phyloP scores from a whole-genome alignment of 2,113 vertebrate species.

The Coptodon rendalli region DNA sequence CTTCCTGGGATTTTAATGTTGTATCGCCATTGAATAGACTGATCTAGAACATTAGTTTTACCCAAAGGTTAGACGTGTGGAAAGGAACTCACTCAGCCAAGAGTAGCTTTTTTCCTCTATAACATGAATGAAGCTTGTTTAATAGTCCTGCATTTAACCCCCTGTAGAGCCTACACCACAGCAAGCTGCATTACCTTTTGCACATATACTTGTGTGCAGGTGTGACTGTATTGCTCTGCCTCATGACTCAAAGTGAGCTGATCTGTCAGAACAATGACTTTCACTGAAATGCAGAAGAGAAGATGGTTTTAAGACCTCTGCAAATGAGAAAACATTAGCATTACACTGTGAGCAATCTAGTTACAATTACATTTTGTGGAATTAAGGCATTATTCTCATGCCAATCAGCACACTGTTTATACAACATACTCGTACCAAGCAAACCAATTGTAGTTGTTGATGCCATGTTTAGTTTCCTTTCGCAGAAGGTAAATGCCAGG shows the following conservation, averaged over 20 bases:
- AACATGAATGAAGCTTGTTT: neutral
- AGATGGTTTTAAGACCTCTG: neutral
- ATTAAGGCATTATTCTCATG: neutral
- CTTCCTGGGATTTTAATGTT: neutral
- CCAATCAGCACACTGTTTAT: neutral
- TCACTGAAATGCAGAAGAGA: neutral
- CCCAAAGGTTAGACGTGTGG: neutral
- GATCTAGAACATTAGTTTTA: neutral
- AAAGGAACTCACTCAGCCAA: neutral
- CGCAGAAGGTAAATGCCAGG: neutral
- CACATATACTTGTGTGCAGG: neutral
- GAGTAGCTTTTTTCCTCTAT: neutral
- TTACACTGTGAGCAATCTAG: neutral
- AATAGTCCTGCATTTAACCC: neutral
- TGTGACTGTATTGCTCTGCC: neutral
- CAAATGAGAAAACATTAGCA: neutral
- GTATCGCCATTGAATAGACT: neutral
- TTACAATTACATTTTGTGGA: neutral
- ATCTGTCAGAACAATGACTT: neutral
- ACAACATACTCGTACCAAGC: neutral
- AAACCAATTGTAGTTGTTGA: neutral
- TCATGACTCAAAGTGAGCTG: neutral
- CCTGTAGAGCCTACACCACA: neutral
- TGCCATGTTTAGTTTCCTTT: neutral
- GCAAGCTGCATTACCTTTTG: neutral